These are phyloP conservation scores for Mobula birostris DNA, from an alignment of 2,113 vertebrate species.

Conservation along the genomic window DNA sequence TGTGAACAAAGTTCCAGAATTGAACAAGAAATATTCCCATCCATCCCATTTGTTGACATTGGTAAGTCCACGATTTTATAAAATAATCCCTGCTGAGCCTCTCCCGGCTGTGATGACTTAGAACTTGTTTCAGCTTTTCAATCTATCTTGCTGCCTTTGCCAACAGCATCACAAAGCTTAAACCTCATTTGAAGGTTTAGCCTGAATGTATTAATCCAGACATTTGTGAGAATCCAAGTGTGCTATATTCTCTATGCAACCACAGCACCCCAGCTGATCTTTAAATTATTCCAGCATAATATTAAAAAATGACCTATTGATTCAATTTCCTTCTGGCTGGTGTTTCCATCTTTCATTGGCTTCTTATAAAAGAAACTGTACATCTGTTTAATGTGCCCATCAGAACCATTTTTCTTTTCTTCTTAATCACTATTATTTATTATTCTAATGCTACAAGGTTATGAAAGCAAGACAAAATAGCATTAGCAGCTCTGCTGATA, in stretches of 20 bases:
- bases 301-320: background rate
- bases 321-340: background rate
- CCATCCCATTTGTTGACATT: background rate
- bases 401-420: background rate
- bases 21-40: background rate
- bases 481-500: background rate
- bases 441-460: background rate
- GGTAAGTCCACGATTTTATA: background rate
- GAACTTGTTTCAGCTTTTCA: background rate
- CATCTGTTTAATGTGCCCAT: background rate
- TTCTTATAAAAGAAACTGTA: background rate
- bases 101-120: background rate
- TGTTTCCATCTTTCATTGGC: background rate
- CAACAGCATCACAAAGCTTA: background rate
- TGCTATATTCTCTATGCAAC: background rate
- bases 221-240: background rate
- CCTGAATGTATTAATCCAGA: background rate
- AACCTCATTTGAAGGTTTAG: background rate
- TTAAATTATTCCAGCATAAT: background rate
- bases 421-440: background rate
- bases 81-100: background rate
- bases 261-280: too few relatives aligned
- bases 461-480: background rate
- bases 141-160: background rate
- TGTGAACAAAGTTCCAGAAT: background rate